phyloP scores from a whole-genome alignment of 2,113 vertebrate species.

The Dicrurus megarhynchus region DNA sequence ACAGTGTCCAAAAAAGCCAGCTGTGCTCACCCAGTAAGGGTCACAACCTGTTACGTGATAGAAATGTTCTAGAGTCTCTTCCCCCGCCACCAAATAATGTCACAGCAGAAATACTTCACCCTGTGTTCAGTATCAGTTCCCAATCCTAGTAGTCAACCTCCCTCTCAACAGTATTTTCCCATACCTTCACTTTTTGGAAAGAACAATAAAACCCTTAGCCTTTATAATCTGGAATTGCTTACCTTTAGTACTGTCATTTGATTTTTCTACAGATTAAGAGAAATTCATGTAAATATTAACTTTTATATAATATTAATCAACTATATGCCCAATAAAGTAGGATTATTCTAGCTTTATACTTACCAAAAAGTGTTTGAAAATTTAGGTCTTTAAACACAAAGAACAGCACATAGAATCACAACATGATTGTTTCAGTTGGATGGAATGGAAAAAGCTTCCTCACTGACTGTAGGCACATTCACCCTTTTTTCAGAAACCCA shows the following conservation, averaged over 20 bases:
- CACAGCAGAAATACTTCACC: background rate
- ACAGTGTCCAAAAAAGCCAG: background rate
- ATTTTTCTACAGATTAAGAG: background rate
- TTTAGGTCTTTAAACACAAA: background rate
- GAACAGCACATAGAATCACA: background rate
- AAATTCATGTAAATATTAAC: background rate
- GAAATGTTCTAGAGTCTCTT: background rate
- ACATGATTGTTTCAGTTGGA: background rate
- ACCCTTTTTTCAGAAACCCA: background rate
- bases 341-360: background rate
- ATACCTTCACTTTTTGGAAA: background rate
- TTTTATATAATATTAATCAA: background rate
- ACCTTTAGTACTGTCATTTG: background rate
- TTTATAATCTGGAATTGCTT: background rate
- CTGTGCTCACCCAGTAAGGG: background rate
- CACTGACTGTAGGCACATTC: background rate
- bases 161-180: background rate
- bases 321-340: background rate
- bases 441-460: background rate
- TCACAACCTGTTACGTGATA: fast-evolving
- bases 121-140: background rate
- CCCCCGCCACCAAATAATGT: background rate
- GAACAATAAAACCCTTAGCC: background rate
- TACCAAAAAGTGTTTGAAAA: background rate
- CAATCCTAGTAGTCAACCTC: background rate